Evolutionary conservation across 1,140 invertebrate genomes (phyloP).

Genomic region (Orius laevigatus): DNA sequence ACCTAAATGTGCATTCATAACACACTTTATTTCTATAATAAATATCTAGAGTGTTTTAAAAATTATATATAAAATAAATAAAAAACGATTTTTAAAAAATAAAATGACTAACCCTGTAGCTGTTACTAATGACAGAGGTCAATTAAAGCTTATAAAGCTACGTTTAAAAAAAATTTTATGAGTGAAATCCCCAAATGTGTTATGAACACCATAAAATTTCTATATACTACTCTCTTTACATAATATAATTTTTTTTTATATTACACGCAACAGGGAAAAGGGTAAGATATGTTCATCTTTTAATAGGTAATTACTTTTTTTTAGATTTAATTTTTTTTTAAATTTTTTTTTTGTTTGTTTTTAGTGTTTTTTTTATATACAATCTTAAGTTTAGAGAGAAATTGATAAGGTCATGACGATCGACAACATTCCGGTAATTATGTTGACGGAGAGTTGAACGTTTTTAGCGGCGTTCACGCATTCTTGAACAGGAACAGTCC

Average conservation of each 20-base stretch:
- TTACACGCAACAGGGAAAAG: conserved; percentile 7
- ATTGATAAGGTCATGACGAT: no score
- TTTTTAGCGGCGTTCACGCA: no score
- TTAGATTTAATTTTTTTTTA: neutral
- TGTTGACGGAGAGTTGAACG: no score
- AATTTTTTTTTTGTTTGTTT: no score
- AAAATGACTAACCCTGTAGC: neutral
- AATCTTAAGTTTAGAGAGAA: neutral
- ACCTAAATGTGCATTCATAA: conserved; percentile 5
- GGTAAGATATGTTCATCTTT: conserved; percentile 10
- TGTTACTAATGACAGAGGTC: no score
- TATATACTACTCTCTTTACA: conserved; percentile 12
- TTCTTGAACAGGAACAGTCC: no score
- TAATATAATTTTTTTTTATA: no score
- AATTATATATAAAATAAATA: neutral
- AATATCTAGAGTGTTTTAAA: no score
- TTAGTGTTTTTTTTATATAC: conserved; percentile 5
- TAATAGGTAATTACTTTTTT: conserved; percentile 7
- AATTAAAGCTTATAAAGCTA: neutral
- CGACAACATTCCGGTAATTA: no score
- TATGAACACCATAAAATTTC: conserved; percentile 7
- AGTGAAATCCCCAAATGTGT: conserved; percentile 8
- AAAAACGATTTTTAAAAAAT: neutral
- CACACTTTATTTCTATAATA: no score
- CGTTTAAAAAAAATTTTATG: neutral